A percentile compares a stretch with the other conserved stretches of the same genome.
These are phyloP conservation scores for Indicator indicator DNA, from an alignment of 2,113 vertebrate genomes.

Conservation along the genomic window DNA sequence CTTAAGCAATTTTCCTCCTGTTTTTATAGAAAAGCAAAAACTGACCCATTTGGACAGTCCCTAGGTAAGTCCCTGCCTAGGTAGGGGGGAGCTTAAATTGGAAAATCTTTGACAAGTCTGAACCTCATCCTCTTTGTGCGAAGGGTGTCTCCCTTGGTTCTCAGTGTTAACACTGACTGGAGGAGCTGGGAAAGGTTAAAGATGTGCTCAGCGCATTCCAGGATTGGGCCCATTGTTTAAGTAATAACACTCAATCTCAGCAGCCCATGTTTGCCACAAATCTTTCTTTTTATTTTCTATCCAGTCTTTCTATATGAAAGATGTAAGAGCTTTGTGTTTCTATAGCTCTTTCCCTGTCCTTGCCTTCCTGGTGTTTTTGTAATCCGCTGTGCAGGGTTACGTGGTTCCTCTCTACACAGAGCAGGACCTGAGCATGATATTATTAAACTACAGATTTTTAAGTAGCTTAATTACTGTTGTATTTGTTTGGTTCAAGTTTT, in stretches of 20 bases:
- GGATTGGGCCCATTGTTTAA: constrained; percentile 39
- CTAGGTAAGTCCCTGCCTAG: rapidly evolving
- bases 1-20: neutral
- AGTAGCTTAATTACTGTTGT: neutral
- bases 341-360: neutral
- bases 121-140: neutral
- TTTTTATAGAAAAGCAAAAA: neutral
- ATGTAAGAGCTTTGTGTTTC: neutral
- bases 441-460: neutral
- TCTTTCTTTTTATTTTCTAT: neutral
- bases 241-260: constrained; percentile 33
- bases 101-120: neutral
- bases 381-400: neutral
- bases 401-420: neutral
- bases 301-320: neutral
- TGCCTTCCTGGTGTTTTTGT: neutral
- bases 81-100: neutral
- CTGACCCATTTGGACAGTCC: neutral
- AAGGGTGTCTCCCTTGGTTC: rapidly evolving
- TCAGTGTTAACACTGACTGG: neutral
- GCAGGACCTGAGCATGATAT: neutral
- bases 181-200: neutral
- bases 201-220: neutral
- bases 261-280: neutral
- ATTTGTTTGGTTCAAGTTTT: neutral